phyloP scores from a whole-genome alignment of 1,140 invertebrate species.

The Telenomus remus region DNA sequence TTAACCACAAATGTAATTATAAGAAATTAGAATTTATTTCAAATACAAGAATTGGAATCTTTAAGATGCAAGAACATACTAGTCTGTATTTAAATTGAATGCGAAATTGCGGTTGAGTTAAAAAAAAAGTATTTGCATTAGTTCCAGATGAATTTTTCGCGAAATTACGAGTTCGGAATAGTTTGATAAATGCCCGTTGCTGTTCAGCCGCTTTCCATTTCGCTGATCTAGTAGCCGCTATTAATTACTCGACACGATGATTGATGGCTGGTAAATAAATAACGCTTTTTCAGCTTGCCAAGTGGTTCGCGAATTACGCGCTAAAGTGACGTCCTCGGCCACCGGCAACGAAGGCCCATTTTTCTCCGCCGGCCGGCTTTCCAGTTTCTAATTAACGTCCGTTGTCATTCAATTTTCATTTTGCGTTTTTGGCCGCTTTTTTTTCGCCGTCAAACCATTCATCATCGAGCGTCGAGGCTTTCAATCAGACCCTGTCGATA shows the following conservation, averaged over 20 bases:
- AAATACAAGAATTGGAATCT: no score
- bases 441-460: not conserved
- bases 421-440: not conserved
- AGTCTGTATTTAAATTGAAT: not conserved
- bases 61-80: no score
- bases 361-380: conserved; percentile 4
- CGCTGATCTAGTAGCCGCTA: conserved; percentile 53
- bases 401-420: conserved; percentile 33
- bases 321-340: conserved; percentile 7
- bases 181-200: conserved; percentile 49
- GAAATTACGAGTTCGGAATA: conserved; percentile 4
- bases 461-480: conserved; percentile 3
- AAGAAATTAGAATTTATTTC: no score
- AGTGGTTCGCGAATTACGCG: conserved; percentile 48
- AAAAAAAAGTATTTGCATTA: no score
- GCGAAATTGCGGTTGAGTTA: not conserved
- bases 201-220: conserved; percentile 54
- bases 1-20: no score
- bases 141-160: conserved; percentile 9
- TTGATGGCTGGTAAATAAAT: conserved; percentile 53
- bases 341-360: conserved; percentile 15
- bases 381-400: conserved; percentile 26
- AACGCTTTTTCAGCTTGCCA: conserved; percentile 37
- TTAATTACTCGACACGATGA: conserved; percentile 56
- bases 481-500: conserved; percentile 1